Evolutionary conservation across 2,113 vertebrate genomes (phyloP).

Genomic region (Varanus salvator): DNA sequence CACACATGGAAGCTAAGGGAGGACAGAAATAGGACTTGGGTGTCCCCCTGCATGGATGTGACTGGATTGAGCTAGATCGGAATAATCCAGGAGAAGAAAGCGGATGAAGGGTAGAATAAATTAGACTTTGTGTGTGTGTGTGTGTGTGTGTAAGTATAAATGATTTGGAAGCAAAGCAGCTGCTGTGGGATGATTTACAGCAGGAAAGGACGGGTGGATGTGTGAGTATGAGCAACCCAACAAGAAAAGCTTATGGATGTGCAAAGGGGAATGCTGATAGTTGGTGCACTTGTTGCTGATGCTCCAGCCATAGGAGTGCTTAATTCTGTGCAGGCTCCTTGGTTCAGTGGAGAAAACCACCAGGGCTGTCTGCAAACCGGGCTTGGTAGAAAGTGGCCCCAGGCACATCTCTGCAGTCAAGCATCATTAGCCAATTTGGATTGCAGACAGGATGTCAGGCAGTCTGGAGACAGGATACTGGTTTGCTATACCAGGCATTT

Average conservation of each 20-base stretch:
- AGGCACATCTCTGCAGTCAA: neutral
- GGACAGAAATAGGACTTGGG: neutral
- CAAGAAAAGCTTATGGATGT: neutral
- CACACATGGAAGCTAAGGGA: neutral
- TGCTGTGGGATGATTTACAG: neutral
- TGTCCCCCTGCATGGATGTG: neutral
- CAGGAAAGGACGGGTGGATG: neutral
- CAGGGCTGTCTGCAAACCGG: neutral
- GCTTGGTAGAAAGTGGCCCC: neutral
- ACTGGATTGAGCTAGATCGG: neutral
- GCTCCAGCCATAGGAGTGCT: neutral
- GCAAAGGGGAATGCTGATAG: neutral
- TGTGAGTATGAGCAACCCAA: neutral
- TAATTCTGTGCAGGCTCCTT: neutral
- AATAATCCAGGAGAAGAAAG: neutral
- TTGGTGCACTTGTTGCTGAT: neutral
- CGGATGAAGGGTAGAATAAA: neutral
- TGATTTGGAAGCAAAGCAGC: slow-evolving; percentile 1
- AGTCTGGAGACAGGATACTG: neutral
- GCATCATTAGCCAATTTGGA: slow-evolving; percentile 18
- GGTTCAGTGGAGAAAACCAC: neutral
- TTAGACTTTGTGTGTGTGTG: neutral
- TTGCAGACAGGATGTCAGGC: slow-evolving; percentile 18
- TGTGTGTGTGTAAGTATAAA: neutral
- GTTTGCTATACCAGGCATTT: neutral